Conservation (phyloP, 2,113 vertebrate species). For the Pyxicephalus adspersus region DNA sequence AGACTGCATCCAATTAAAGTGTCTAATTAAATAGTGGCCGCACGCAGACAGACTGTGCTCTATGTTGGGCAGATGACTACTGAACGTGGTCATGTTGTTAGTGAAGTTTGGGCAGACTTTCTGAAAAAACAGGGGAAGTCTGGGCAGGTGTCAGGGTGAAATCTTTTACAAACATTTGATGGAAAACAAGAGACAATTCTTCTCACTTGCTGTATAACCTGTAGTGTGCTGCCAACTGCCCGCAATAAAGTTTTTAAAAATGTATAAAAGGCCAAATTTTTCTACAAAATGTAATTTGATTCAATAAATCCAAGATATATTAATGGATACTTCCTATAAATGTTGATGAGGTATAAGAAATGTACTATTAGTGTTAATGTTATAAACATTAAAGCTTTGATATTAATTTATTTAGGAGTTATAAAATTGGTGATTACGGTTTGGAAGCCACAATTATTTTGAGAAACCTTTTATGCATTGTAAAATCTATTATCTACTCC, state of each 20-base stretch:
- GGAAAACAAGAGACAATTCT: slow-evolving; percentile 10
- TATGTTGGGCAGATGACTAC: neutral
- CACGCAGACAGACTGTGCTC: slow-evolving; percentile 58
- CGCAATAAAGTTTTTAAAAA: neutral
- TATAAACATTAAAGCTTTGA: too few relatives aligned
- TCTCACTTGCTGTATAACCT: neutral
- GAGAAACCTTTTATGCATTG: too few relatives aligned
- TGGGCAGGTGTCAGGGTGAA: slow-evolving; percentile 20
- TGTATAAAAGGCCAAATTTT: neutral
- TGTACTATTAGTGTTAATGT: too few relatives aligned
- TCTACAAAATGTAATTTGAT: neutral
- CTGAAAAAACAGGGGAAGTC: slow-evolving; percentile 41
- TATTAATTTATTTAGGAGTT: too few relatives aligned
- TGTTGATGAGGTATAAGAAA: too few relatives aligned
- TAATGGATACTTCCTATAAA: too few relatives aligned
- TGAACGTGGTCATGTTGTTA: slow-evolving; percentile 34
- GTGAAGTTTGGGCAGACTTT: neutral
- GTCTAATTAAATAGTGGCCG: slow-evolving; percentile 69
- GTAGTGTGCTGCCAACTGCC: neutral
- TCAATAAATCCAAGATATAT: neutral
- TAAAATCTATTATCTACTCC: too few relatives aligned
- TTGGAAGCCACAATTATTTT: too few relatives aligned
- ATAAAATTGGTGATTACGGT: too few relatives aligned
- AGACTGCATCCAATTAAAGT: slow-evolving; percentile 67
- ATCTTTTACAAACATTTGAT: slow-evolving; percentile 15